Conservation (phyloP, 2,113 vertebrate genomes). For the Centropristis striata region DNA sequence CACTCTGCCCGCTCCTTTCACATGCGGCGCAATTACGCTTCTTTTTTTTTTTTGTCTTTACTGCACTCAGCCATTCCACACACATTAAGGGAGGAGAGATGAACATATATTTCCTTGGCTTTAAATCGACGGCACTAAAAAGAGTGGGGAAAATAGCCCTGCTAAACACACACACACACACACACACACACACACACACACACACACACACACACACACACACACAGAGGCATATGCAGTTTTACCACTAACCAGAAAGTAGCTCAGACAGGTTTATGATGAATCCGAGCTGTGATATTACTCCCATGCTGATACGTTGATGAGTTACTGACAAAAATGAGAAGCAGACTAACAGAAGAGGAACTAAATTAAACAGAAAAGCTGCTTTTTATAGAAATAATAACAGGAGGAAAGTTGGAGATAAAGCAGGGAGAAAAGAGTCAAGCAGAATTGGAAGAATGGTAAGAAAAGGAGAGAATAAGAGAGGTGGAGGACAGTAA, state of each 20-base stretch:
- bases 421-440: conserved; percentile 12
- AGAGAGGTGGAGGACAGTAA: conserved; percentile 19
- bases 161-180: conserved; percentile 9
- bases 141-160: conserved; percentile 12
- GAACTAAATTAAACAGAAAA: conserved; percentile 14
- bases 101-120: conserved; percentile 72
- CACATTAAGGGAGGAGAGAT: conserved; percentile 64
- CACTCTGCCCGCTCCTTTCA: conserved; percentile 58
- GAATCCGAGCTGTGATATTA: conserved; percentile 54
- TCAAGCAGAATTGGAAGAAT: neutral
- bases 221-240: neutral
- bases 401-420: neutral
- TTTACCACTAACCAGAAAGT: conserved; percentile 43
- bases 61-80: conserved; percentile 66
- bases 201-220: conserved; percentile 4
- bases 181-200: no score
- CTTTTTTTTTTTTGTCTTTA: conserved; percentile 56
- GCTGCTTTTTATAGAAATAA: conserved; percentile 6
- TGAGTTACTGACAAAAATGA: conserved; percentile 23
- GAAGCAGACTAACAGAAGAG: neutral
- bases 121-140: conserved; percentile 72
- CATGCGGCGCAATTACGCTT: conserved; percentile 71
- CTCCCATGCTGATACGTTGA: conserved; percentile 52
- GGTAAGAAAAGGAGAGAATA: neutral
- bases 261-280: conserved; percentile 63